Evolutionary conservation across 2,113 vertebrate species (phyloP), one percentile per base, ranked within the genome.

Genomic region (Alectura lathami): DNA sequence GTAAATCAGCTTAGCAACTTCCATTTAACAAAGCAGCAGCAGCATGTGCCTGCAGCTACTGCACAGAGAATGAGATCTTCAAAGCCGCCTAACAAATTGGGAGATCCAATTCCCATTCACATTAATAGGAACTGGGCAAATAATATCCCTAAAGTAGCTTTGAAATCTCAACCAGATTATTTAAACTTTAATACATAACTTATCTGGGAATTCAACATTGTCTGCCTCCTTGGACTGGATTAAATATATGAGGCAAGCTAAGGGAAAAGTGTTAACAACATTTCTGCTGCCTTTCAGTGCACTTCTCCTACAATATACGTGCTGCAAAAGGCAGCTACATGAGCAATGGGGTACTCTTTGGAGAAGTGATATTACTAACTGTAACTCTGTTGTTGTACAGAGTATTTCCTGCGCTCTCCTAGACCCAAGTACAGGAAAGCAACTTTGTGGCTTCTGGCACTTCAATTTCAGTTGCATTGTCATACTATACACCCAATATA

Each of bases 101-200:
- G 82, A 89, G 59, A 83, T 86, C 45, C 68, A 89, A 81, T 80
- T 94, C 67, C 50, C 54, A 91, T 40, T 56, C 51, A 88, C 60
- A 68, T n/a, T 77, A 85, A 80, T 60, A 30, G 79, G 21, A 88
- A 43, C 43, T 64, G 42, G 12, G 51, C 54, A 89, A 77, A 92
- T 83, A 27, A 36, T n/a, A 63, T 36, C 75, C 78, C 84, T 54
- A 16, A 89, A 8, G 8, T 70, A 34, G 21, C 45, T 94, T 80
- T 89, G 78, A 95, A 95, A 94, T 85, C 70, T 90, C 66, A 84
- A 60, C 36, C 48, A 79, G 57, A 43, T 62, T 87, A 79, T 83
- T 92, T 87, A 76, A 94, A 94, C 30, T 86, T 79, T 80, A 87
- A 85, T 67, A 57, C 16, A 62, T 29, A 77, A 34, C 51, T 67